Evolutionary conservation across 1,140 invertebrate species (phyloP), one percentile per base, ranked within the genome.

Genomic region (Ceratosolen solmsi): DNA sequence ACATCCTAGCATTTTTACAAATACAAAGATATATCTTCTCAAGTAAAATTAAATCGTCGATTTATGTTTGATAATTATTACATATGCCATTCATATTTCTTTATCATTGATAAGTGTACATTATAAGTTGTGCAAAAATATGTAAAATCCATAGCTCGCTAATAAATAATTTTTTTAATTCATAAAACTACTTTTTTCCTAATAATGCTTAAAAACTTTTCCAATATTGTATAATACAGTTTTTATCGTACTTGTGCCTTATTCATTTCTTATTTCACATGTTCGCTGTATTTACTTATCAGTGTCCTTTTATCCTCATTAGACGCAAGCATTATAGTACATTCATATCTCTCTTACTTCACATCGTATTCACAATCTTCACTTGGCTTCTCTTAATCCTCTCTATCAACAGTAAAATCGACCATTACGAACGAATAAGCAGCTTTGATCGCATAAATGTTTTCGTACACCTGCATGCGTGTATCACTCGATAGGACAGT

Each of bases 401-500:
- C n/a, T 36, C 11, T 8, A 17, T 5, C 36, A 30, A 30, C 15
- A 38, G 0, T 15, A 30, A 46, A 51, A 73, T 73, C 72, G 56
- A 58, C 33, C 17, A 11, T 17, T 9, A 17, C 41, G 63, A 70
- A 11, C 51, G 49, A 51, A 56, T 60, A 41, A 5, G 20, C 38
- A 36, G 25, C 25, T 27, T 15, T 22, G 15, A 8, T n/a, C n/a
- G 33, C 11, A 38, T 65, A 25, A 0, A 8, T 25, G 49, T 70
- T 11, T 11, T 0, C 11, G 22, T 25, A 54, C 2, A 46, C 25
- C 15, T 33, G 60, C n/a, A 20, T 17, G 49, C 11, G 30, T 15
- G 51, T 25, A 49, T 83, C 78, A 71, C 71, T 60, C 74, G 84
- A 86, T 83, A 80, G 73, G 75, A 84, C 82, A 84, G 78, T 87